phyloP scores from a whole-genome alignment of 1,140 invertebrate species.

The Zaprionus inermis region DNA sequence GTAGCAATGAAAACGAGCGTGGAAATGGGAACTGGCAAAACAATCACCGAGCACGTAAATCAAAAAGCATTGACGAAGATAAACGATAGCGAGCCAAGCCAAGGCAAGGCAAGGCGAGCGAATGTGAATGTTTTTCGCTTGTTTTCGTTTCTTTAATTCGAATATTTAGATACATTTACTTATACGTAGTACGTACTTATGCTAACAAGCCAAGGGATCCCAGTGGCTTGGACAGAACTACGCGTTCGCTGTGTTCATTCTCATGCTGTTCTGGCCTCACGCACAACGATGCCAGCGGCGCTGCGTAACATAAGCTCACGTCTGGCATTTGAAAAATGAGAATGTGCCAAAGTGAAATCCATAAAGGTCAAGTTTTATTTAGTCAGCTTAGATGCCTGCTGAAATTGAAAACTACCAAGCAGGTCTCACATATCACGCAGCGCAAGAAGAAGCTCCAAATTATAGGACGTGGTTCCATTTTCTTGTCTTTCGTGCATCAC shows the following conservation, averaged over 20 bases:
- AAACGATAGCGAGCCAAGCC: slow-evolving; percentile 10
- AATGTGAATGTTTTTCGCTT: neutral
- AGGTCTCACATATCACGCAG: neutral
- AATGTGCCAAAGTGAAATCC: neutral
- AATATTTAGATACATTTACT: slow-evolving; percentile 2
- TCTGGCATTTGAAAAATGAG: slow-evolving; percentile 4
- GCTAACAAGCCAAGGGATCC: neutral
- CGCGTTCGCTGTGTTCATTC: neutral
- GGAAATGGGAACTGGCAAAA: slow-evolving; percentile 17
- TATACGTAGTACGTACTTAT: neutral
- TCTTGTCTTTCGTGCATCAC: neutral
- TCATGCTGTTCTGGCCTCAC: neutral
- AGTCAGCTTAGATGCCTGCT: neutral
- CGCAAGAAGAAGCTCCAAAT: neutral
- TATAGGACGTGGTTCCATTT: neutral
- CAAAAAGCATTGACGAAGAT: slow-evolving; percentile 67
- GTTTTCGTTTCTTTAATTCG: slow-evolving; percentile 2
- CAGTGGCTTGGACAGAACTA: neutral
- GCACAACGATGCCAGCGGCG: neutral
- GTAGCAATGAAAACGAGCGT: neutral
- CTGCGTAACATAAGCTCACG: slow-evolving; percentile 5
- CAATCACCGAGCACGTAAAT: slow-evolving; percentile 70
- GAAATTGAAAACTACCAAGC: neutral
- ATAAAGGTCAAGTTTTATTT: neutral
- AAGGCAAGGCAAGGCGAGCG: neutral